Evolutionary conservation across 1,140 invertebrate genomes (phyloP).

Genomic region (Condylostylus longicornis): DNA sequence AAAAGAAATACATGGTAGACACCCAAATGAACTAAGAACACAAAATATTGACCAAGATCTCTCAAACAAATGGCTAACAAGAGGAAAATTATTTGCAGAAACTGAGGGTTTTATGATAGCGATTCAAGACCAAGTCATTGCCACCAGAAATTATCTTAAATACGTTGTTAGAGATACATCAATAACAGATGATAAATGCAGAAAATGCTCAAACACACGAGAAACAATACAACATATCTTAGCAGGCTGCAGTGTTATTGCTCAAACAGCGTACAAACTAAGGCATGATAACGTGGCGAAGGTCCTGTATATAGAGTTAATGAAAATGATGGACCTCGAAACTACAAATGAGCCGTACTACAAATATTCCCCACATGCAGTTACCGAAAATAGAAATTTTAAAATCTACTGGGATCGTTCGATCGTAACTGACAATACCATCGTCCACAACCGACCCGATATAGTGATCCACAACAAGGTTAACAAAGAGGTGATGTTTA

Average conservation of each 20-base stretch:
- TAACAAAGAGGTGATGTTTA: too few relatives aligned
- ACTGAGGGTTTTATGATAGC: constrained; percentile 16
- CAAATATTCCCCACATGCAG: background rate
- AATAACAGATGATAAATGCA: background rate
- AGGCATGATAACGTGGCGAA: background rate
- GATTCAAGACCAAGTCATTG: constrained; percentile 20
- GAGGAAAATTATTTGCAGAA: constrained; percentile 11
- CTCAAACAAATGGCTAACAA: constrained; percentile 15
- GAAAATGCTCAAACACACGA: background rate
- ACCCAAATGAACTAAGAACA: constrained; percentile 11
- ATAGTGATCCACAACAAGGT: too few relatives aligned
- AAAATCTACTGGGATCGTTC: background rate
- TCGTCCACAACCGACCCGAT: background rate
- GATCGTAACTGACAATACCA: background rate
- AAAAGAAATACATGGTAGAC: constrained; percentile 12
- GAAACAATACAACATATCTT: background rate
- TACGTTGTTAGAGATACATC: constrained; percentile 13
- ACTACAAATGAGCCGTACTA: background rate
- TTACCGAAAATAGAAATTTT: background rate
- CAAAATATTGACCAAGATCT: constrained; percentile 10
- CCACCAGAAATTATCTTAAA: constrained; percentile 16
- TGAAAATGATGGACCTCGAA: background rate
- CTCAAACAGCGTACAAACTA: background rate
- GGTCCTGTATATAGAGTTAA: background rate
- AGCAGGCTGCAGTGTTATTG: background rate